Evolutionary conservation across 2,888 invertebrate genomes (phyloP).

Genomic region (Polydrusus cervinus): DNA sequence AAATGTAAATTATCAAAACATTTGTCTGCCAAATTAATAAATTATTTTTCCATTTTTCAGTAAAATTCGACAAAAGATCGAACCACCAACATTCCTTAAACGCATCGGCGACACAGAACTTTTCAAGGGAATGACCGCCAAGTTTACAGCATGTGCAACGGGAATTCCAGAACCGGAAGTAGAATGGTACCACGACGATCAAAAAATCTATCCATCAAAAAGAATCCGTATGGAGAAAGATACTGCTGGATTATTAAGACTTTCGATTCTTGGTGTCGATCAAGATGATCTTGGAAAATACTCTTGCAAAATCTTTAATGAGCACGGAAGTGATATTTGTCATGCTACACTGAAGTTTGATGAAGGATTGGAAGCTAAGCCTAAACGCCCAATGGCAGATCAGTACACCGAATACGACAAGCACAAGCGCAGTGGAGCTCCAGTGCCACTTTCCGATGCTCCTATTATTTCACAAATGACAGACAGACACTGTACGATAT

Average conservation of each 20-base stretch:
- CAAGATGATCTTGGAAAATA: constrained; percentile 90
- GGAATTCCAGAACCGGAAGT: constrained; percentile 92
- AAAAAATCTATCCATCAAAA: constrained; percentile 86
- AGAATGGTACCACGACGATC: constrained; percentile 89
- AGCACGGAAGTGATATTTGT: constrained; percentile 88
- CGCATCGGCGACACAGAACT: constrained; percentile 91
- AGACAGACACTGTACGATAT: constrained; percentile 89
- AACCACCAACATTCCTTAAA: constrained; percentile 91
- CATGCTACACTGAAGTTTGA: constrained; percentile 85
- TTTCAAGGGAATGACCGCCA: constrained; percentile 90
- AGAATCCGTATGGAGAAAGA: constrained; percentile 89
- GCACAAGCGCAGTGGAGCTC: constrained; percentile 87
- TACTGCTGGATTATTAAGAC: constrained; percentile 85
- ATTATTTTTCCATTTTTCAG: constrained; percentile 70
- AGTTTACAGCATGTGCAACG: constrained; percentile 93
- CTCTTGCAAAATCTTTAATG: constrained; percentile 87
- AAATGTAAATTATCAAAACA: constrained; percentile 78
- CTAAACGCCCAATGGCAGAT: constrained; percentile 81
- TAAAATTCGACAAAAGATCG: constrained; percentile 82
- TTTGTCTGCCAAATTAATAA: not conserved
- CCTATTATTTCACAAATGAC: constrained; percentile 96
- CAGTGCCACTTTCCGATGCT: constrained; percentile 89
- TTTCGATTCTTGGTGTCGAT: constrained; percentile 85
- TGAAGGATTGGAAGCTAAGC: constrained; percentile 77
- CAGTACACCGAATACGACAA: constrained; percentile 90